These are phyloP conservation scores for Dynastes grantii DNA, from an alignment of 2,888 invertebrate species.

Conservation along the genomic window DNA sequence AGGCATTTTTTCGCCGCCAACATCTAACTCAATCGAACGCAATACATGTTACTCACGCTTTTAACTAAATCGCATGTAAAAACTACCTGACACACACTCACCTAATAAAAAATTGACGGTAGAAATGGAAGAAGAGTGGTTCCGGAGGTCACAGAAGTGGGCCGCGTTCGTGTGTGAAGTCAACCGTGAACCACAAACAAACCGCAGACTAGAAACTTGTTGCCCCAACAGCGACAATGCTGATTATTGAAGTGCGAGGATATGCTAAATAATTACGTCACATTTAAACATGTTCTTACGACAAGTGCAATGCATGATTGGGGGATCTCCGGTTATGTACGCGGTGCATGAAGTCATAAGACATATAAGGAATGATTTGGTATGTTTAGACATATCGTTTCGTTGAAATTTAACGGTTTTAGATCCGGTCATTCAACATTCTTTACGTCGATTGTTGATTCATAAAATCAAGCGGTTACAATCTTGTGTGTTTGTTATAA, in stretches of 20 bases:
- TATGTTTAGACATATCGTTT: too few species aligned
- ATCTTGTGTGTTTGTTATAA: too few species aligned
- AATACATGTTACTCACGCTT: background rate
- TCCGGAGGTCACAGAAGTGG: background rate
- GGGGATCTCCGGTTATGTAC: too few species aligned
- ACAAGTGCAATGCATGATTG: too few species aligned
- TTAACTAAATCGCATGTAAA: background rate
- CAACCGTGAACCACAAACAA: background rate
- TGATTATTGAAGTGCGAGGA: background rate
- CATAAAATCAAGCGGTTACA: too few species aligned
- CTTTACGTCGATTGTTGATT: too few species aligned
- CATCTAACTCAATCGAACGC: background rate
- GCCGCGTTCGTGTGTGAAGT: background rate
- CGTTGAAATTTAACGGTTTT: too few species aligned
- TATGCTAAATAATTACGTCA: background rate
- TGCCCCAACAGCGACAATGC: background rate
- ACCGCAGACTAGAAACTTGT: background rate
- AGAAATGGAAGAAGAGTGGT: too few species aligned
- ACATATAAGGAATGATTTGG: too few species aligned
- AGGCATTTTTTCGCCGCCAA: conserved; percentile 5
- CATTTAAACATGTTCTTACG: too few species aligned
- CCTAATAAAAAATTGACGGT: background rate
- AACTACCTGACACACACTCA: conserved; percentile 7
- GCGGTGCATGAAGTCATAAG: too few species aligned
- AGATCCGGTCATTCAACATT: too few species aligned